Evolutionary conservation across 1,140 invertebrate genomes (phyloP), one percentile per base, ranked within the genome.

Genomic region (Solenopsis invicta): DNA sequence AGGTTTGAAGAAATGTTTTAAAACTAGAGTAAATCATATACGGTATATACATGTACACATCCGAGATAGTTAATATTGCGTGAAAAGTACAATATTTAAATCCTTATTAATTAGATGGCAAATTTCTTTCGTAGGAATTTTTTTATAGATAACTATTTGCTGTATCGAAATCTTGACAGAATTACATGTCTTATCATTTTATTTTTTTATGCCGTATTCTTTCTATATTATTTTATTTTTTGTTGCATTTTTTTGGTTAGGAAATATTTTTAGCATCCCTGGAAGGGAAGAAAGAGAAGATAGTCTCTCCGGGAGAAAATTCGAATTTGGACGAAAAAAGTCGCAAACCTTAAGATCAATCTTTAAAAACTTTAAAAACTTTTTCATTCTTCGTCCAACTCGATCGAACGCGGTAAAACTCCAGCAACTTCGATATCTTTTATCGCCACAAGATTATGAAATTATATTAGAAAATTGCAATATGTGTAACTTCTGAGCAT

Each of bases 331-430:
- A 74, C 12, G 13, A 18, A 48, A 29, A 84, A 84, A 84, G 52
- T 75, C 69, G 54, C 69, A 61, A 84, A 74, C 75, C 56, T 75
- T 41, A 62, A 84, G 80, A 61, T 75, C 69, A n/a, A 75, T 84
- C 24, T 61, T 24, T 59, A 29, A 29, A 29, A 29, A 56, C 21
- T 82, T 84, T 74, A 37, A 84, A 62, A 84, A 84, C 69, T 66
- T 85, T 77, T 80, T 59, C 18, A 66, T 41, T 61, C 54, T 37
- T n/a, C 13, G 1, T 9, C 12, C 80, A 12, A 84, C 80, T 84
- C 29, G 48, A 74, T 74, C 41, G 37, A 62, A 21, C 41, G 37
- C 62, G 34, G 12, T 74, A 54, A 84, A 84, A 37, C 18, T 81
- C 50, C 41, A 21, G 41, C n/a, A 81, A 81, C 54, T 84, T 48